Evolutionary conservation across 2,888 invertebrate species (phyloP).

Genomic region (Peribatodes rhomboidaria): DNA sequence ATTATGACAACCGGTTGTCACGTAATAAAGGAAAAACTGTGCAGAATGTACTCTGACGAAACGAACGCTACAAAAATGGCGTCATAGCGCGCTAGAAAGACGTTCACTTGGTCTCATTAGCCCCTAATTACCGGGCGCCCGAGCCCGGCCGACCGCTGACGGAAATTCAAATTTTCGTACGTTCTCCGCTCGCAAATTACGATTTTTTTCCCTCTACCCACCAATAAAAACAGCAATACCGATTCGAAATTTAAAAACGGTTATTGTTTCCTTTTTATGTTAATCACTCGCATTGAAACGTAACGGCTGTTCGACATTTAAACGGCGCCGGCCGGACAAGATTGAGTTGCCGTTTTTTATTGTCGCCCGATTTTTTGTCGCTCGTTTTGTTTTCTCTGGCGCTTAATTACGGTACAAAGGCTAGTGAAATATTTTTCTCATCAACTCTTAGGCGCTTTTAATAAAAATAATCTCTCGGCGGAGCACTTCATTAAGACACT

Average conservation of each 20-base stretch:
- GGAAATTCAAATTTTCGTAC: slow-evolving; percentile 83
- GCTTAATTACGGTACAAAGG: slow-evolving; percentile 50
- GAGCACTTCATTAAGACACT: slow-evolving; percentile 79
- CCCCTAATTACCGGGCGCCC: slow-evolving; percentile 76
- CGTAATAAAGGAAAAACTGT: slow-evolving; percentile 68
- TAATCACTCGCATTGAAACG: slow-evolving; percentile 81
- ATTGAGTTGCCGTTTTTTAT: slow-evolving; percentile 77
- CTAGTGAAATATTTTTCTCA: slow-evolving; percentile 65
- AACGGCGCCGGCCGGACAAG: slow-evolving; percentile 61
- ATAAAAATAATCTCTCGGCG: slow-evolving; percentile 76
- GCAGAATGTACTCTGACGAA: slow-evolving; percentile 61
- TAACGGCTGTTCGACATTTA: slow-evolving; percentile 77
- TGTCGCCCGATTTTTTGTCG: slow-evolving; percentile 58
- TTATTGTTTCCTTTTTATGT: slow-evolving; percentile 85
- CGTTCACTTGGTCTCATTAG: slow-evolving; percentile 79
- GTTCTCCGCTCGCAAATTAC: slow-evolving; percentile 76
- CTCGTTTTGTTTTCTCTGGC: slow-evolving; percentile 69
- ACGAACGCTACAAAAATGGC: slow-evolving; percentile 55
- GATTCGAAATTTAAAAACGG: slow-evolving; percentile 82
- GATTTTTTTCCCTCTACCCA: slow-evolving; percentile 65
- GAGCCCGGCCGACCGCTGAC: slow-evolving; percentile 60
- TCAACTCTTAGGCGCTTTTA: slow-evolving; percentile 66
- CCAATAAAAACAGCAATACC: slow-evolving; percentile 78
- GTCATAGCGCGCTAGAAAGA: slow-evolving; percentile 55
- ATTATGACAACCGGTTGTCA: slow-evolving; percentile 66